phyloP scores from a whole-genome alignment of 2,113 vertebrate genomes.

The Osmerus eperlanus region DNA sequence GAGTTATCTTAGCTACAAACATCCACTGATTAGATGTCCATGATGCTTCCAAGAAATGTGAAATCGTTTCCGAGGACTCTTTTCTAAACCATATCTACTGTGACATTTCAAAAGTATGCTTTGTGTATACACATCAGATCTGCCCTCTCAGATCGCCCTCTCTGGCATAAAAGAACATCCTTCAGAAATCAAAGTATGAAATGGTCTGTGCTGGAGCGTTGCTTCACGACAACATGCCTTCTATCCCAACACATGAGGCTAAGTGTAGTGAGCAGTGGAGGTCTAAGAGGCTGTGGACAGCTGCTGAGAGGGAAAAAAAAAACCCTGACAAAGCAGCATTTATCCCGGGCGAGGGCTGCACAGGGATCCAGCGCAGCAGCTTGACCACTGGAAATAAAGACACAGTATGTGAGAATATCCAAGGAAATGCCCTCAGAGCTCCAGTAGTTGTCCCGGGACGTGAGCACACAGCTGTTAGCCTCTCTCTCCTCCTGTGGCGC shows the following conservation, averaged over 20 bases:
- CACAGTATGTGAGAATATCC: slow-evolving; percentile 62
- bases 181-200: slow-evolving; percentile 2
- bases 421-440: slow-evolving; percentile 60
- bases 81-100: slow-evolving; percentile 13
- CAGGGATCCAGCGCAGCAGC: slow-evolving; percentile 39
- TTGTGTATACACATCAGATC: slow-evolving; percentile 39
- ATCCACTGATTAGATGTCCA: slow-evolving; percentile 17
- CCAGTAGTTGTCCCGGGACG: slow-evolving; percentile 45
- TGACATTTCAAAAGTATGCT: slow-evolving; percentile 26
- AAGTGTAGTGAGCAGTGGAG: not conserved
- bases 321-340: slow-evolving; percentile 71
- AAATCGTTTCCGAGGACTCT: slow-evolving; percentile 44
- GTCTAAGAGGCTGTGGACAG: slow-evolving; percentile 50
- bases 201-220: too few species aligned
- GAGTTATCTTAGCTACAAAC: slow-evolving; percentile 38
- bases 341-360: slow-evolving; percentile 53
- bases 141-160: too few species aligned
- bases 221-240: too few species aligned
- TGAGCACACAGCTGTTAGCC: slow-evolving; percentile 56
- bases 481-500: slow-evolving; percentile 1
- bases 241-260: not conserved
- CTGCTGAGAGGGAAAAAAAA: slow-evolving; percentile 54
- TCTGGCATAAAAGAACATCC: slow-evolving; percentile 15
- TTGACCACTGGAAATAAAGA: slow-evolving; percentile 69
- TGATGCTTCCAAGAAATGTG: slow-evolving; percentile 52